These are phyloP conservation scores for Puma concolor DNA, from an alignment of 2,113 vertebrate species.

Conservation along the genomic window DNA sequence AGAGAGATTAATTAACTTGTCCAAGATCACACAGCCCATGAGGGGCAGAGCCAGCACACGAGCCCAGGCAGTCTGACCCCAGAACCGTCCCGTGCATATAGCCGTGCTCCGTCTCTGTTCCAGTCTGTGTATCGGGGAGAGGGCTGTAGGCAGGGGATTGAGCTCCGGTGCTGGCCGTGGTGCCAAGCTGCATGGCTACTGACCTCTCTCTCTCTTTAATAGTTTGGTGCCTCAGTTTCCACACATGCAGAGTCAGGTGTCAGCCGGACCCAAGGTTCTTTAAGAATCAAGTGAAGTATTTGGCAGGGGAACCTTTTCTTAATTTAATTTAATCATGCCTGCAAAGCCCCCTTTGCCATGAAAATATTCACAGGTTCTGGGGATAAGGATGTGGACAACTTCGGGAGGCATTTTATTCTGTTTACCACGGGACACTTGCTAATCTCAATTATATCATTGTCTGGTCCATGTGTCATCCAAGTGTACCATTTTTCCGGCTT, in stretches of 20 bases:
- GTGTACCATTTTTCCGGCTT: background rate
- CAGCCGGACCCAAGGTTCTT: background rate
- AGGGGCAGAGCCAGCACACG: background rate
- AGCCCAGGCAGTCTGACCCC: rapidly evolving
- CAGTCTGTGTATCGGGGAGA: background rate
- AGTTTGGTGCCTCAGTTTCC: background rate
- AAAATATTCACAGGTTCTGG: background rate
- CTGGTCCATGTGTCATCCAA: background rate
- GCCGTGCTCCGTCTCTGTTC: background rate
- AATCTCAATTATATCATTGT: background rate
- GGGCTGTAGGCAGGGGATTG: too few relatives aligned
- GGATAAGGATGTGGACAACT: rapidly evolving
- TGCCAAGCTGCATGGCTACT: background rate
- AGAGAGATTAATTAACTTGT: background rate
- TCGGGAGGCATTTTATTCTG: too few relatives aligned
- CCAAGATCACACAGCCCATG: background rate
- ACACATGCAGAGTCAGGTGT: background rate
- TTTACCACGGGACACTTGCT: rapidly evolving
- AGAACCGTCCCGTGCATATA: rapidly evolving
- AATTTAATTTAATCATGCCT: too few relatives aligned
- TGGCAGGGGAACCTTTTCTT: background rate
- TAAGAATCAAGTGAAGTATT: background rate
- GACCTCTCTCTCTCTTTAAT: background rate
- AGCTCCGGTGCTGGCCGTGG: background rate
- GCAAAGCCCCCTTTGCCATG: background rate